Conservation (phyloP, 1,140 invertebrate species). For the Dreissena rostriformis region DNA sequence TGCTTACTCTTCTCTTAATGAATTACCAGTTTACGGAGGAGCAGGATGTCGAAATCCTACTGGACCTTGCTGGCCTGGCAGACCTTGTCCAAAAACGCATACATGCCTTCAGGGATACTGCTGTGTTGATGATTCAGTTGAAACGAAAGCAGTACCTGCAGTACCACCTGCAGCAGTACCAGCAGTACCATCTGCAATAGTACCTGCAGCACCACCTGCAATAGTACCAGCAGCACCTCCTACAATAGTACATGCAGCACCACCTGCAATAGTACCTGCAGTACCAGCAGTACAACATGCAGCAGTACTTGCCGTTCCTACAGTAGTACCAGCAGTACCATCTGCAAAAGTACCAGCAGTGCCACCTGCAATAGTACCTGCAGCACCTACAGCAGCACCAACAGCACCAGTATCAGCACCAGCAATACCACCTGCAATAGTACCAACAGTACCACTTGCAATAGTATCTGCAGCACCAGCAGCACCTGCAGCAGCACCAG, state of each 20-base stretch:
- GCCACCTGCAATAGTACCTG: too few relatives aligned
- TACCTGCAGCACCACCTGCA: constrained; percentile 36
- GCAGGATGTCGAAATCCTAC: too few relatives aligned
- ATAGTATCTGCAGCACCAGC: constrained; percentile 26
- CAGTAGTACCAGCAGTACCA: constrained; percentile 27
- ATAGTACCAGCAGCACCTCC: constrained; percentile 25
- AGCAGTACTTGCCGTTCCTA: constrained; percentile 11
- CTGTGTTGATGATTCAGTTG: too few relatives aligned
- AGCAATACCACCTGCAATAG: constrained; percentile 34
- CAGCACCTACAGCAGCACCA: constrained; percentile 7
- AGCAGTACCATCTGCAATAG: constrained; percentile 30
- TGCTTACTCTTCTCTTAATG: too few relatives aligned
- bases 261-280: constrained; percentile 36
- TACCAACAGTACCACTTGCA: constrained; percentile 26
- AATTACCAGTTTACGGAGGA: too few relatives aligned
- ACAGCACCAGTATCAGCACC: constrained; percentile 27
- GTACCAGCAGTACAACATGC: constrained; percentile 17
- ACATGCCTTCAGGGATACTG: too few relatives aligned
- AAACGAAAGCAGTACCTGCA: neutral
- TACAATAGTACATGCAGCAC: constrained; percentile 35
- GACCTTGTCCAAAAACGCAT: too few relatives aligned
- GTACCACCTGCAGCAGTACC: constrained; percentile 33
- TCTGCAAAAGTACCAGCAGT: too few relatives aligned
- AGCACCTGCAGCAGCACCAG: constrained; percentile 38
- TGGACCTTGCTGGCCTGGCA: too few relatives aligned